These are phyloP conservation scores for Podiceps cristatus DNA, from an alignment of 2,113 vertebrate genomes.

Conservation along the genomic window DNA sequence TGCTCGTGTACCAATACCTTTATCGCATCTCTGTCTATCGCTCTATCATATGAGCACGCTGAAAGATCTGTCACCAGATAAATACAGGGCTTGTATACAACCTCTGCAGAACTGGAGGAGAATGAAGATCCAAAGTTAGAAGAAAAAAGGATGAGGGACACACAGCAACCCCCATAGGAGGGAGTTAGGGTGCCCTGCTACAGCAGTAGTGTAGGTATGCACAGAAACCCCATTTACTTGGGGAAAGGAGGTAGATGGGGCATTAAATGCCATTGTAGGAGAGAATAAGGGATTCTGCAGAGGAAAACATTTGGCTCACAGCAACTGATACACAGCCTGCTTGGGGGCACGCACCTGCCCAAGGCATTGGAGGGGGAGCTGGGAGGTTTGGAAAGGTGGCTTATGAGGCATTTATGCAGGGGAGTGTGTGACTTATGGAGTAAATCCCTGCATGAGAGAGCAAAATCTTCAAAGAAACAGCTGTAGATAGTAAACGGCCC, in stretches of 20 bases:
- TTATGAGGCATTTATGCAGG: neutral
- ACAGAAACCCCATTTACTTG: neutral
- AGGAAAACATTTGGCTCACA: neutral
- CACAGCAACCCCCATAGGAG: neutral
- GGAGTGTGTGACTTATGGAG: neutral
- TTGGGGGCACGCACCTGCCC: neutral
- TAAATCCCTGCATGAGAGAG: neutral
- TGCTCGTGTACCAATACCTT: neutral
- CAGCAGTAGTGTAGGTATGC: neutral
- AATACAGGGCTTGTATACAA: neutral
- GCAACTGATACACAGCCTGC: neutral
- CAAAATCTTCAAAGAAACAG: neutral
- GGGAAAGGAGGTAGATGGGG: neutral
- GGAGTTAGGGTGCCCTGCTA: neutral
- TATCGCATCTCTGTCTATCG: neutral
- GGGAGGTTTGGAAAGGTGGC: neutral
- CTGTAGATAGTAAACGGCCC: neutral
- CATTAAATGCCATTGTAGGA: neutral
- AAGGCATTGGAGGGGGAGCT: neutral
- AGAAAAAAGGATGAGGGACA: neutral
- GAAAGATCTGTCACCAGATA: constrained; percentile 4
- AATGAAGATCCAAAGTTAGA: neutral
- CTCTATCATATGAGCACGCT: neutral
- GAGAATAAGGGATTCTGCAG: neutral
- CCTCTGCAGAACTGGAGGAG: neutral